A percentile compares a stretch with the other conserved stretches of the same genome.
These are phyloP conservation scores for Cryptoleucopteryx plumbea DNA, from an alignment of 2,113 vertebrate species.

Conservation along the genomic window DNA sequence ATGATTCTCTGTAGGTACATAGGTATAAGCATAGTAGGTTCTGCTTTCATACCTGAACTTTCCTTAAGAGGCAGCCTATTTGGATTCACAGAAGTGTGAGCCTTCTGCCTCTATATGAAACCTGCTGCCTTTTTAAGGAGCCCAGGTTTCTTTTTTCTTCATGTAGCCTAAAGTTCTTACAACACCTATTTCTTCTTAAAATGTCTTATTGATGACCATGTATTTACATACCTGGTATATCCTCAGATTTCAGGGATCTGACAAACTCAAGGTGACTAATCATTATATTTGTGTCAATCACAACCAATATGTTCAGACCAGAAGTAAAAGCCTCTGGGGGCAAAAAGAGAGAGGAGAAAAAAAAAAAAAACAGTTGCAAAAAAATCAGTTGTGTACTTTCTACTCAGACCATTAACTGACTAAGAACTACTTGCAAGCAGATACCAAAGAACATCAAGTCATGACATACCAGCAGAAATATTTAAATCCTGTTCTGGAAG, in stretches of 20 bases:
- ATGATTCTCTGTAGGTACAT: neutral
- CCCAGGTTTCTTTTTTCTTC: neutral
- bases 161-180: neutral
- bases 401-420: neutral
- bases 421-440: neutral
- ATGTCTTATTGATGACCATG: neutral
- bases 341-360: neutral
- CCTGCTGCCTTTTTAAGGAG: neutral
- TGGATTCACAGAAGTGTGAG: neutral
- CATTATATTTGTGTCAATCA: slow-evolving; percentile 93
- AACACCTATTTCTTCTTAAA: neutral
- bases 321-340: slow-evolving; percentile 59
- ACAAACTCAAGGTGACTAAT: slow-evolving; percentile 91
- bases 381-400: neutral
- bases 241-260: slow-evolving; percentile 76
- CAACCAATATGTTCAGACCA: slow-evolving; percentile 78
- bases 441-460: neutral
- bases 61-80: neutral
- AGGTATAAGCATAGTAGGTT: neutral
- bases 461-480: slow-evolving; percentile 64
- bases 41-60: neutral
- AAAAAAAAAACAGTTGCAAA: neutral
- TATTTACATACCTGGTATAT: slow-evolving; percentile 80
- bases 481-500: slow-evolving; percentile 72
- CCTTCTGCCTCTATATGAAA: neutral